phyloP scores from a whole-genome alignment of 2,113 vertebrate genomes.

The Boulengeromyrus knoepffleri region DNA sequence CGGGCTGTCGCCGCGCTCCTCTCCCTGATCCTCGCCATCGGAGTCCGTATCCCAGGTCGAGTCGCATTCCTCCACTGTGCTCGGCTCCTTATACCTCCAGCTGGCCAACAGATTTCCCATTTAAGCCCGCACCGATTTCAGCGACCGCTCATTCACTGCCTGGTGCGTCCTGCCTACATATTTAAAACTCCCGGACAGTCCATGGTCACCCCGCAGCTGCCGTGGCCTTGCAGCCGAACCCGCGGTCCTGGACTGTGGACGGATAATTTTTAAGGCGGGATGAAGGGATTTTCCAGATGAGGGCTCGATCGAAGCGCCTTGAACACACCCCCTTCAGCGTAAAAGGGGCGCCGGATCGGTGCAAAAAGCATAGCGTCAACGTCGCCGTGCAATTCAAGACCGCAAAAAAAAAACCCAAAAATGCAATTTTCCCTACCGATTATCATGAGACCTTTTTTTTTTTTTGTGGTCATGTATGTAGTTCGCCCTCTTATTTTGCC shows the following conservation, averaged over 20 bases:
- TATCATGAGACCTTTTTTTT: not conserved
- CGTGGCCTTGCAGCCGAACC: not conserved
- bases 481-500: not conserved
- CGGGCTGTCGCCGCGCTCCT: slow-evolving; percentile 54
- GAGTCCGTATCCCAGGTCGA: slow-evolving; percentile 73
- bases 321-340: slow-evolving; percentile 29
- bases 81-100: slow-evolving; percentile 68
- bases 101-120: slow-evolving; percentile 70
- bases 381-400: slow-evolving; percentile 17
- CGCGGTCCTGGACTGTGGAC: not conserved
- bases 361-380: slow-evolving; percentile 11
- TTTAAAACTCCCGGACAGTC: not conserved
- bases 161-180: slow-evolving; percentile 25
- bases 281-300: slow-evolving; percentile 27
- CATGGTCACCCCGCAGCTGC: slow-evolving; percentile 3
- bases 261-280: slow-evolving; percentile 24
- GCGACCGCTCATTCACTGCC: not conserved
- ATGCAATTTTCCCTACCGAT: not conserved
- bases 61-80: slow-evolving; percentile 71
- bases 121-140: slow-evolving; percentile 31
- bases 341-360: slow-evolving; percentile 7
- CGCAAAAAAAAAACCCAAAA: not conserved
- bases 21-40: slow-evolving; percentile 55
- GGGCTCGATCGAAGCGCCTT: not conserved
- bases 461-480: not conserved